phyloP scores from a whole-genome alignment of 2,888 invertebrate genomes.

The Machimus rusticus region DNA sequence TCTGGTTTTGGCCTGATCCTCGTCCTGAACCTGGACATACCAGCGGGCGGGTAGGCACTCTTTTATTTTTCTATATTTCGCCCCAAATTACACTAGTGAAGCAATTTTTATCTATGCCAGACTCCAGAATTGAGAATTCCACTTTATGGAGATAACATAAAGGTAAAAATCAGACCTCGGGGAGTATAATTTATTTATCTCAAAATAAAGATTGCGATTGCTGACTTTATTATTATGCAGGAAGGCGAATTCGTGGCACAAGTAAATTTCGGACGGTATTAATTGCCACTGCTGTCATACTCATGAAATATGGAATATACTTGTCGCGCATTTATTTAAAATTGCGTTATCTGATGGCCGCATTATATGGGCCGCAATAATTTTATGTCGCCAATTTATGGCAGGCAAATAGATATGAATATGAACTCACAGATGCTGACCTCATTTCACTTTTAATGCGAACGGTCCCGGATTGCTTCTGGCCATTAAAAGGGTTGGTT shows the following conservation, averaged over 20 bases:
- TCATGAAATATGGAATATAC: background rate
- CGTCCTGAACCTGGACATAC: background rate
- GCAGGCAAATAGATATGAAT: background rate
- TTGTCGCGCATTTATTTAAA: background rate
- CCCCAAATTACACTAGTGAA: constrained; percentile 20
- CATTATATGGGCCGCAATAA: constrained; percentile 3
- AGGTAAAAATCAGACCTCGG: constrained; percentile 29
- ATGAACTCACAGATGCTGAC: background rate
- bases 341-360: constrained; percentile 4
- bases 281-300: constrained; percentile 6
- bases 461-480: background rate
- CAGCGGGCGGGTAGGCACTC: background rate
- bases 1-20: background rate
- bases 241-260: background rate
- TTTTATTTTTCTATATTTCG: constrained; percentile 33
- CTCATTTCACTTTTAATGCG: background rate
- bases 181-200: constrained; percentile 29
- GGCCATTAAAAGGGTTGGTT: background rate
- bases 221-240: constrained; percentile 19
- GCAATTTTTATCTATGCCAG: constrained; percentile 27
- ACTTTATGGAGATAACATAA: constrained; percentile 15
- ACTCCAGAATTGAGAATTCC: constrained; percentile 4
- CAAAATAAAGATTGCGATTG: background rate
- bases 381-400: background rate
- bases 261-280: background rate